Base-by-base conservation (phyloP, 2,113 vertebrate species). In the Alosa alosa region DNA sequence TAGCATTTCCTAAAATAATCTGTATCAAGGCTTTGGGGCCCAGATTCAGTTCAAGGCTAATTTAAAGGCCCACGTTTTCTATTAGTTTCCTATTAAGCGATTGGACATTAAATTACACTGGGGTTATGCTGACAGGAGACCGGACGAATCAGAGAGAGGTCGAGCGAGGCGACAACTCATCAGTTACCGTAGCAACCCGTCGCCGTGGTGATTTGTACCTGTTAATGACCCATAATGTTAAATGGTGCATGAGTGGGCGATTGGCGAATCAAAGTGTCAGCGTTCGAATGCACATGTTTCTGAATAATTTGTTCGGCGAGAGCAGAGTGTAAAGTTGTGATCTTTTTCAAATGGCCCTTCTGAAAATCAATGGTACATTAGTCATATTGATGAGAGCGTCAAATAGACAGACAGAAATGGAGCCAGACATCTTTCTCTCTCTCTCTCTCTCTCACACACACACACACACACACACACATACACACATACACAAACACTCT, bases 1-100 rank as follows among this genome's bases (percentile, higher is more conserved):
- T 85, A 84, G 85, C 82, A 84, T 90, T 94, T 93, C 90, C 90
- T 91, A 91, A 93, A 91, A 91, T 90, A 60, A 81, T 90, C 86
- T 89, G 78, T 15, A 82, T 52, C 82, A 68, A 86, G 88, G 92
- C 92, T 72, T 36, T 17, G 60, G 88, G 92, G 86, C 86, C 60
- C 11, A 36, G 88, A 88, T 82, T 89, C 85, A 47, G 88, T 89
- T 91, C 86, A 90, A 87, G 82, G 86, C 83, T 90, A 72, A 90
- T 86, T 91, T 90, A 84, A 84, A 86, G 60, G 41, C 41, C 20
- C 83, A 57, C 46, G 31, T 9, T 45, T 84, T 68, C 75, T 52
- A 88, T 82, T 72, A 78, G 64, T 84, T 8, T 47, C 10, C 82
- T 82, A 86, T 88, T 90, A 89, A 75, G 86, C 88, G 87, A 90